Base-by-base conservation (phyloP, 1,140 invertebrate genomes). In the Drepana arcuata region DNA sequence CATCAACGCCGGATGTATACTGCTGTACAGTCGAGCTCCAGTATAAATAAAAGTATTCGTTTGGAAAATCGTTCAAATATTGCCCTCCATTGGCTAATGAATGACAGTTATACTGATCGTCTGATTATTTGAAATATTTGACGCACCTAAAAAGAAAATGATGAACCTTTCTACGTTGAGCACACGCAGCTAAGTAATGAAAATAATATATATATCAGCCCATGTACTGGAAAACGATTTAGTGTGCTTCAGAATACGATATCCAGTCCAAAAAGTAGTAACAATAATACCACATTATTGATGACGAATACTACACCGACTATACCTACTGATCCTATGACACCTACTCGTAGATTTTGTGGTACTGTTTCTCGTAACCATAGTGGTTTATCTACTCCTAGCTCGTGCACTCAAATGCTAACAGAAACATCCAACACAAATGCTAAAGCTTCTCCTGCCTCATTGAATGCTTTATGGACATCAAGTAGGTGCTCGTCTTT, bases 61-160 rank as follows among this genome's bases (percentile, higher is more conserved):
- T 38, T 18, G 34, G 29, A n/a, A n/a, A 44, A 44, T 38, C 40
- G 31, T 38, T 45, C 30, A 37, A 34, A 45, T 45, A n/a, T 38
- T 33, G 30, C 30, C 30, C 35, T 27, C 35, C 31, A 38, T 45
- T 35, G 16, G 6, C 6, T 14, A 16, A 39, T 39, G n/a, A 34
- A 10, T 46, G 42, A 46, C 18, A 39, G 34, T 46, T 31, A 46
- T 24, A 39, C 42, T 15, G 42, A 46, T 39, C 40, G n/a, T n/a
- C n/a, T n/a, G n/a, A n/a, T n/a, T n/a, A n/a, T n/a, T 39, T 46
- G 36, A 39, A 46, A 46, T 46, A 39, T 46, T 39, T 46, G 36
- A 34, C n/a, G 31, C 10, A 16, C 42, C 35, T 39, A 39, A 46
- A 24, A 46, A 39, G 36, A 46, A 46, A 39, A 46, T 14, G 23